Evolutionary conservation across 2,113 vertebrate genomes (phyloP).

Genomic region (Channa maculata): DNA sequence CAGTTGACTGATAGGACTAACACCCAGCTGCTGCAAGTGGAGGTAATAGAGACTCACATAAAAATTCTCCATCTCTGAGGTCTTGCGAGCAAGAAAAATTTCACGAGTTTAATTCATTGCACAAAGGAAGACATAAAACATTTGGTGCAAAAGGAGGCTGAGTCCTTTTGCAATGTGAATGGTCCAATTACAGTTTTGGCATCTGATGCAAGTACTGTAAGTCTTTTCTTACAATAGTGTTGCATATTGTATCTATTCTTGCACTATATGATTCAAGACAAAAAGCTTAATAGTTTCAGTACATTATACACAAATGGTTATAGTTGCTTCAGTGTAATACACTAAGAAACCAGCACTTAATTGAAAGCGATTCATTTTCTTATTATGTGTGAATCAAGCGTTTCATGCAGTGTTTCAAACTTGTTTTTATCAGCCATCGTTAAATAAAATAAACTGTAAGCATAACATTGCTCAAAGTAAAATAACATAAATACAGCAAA

Average conservation of each 20-base stretch:
- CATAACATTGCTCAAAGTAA: neutral
- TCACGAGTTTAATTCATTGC: slow-evolving; percentile 6
- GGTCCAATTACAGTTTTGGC: slow-evolving; percentile 24
- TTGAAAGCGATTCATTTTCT: neutral
- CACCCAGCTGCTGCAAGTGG: neutral
- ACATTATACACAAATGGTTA: neutral
- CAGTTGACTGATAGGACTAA: neutral
- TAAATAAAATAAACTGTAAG: neutral
- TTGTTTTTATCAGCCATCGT: neutral
- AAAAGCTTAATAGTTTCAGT: neutral
- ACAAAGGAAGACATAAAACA: slow-evolving; percentile 5
- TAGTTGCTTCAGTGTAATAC: neutral
- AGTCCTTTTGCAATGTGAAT: slow-evolving; percentile 25
- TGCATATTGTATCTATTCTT: slow-evolving; percentile 1
- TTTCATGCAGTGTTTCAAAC: neutral
- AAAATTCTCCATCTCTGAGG: slow-evolving; percentile 8
- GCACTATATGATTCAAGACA: neutral
- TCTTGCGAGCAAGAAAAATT: neutral
- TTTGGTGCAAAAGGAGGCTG: slow-evolving; percentile 1
- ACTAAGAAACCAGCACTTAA: neutral
- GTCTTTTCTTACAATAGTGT: neutral
- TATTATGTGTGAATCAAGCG: no score
- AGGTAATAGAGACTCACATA: neutral
- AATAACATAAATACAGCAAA: neutral
- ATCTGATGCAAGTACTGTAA: slow-evolving; percentile 22